Evolutionary conservation across 1,140 invertebrate genomes (phyloP).

Genomic region (Arion vulgaris): DNA sequence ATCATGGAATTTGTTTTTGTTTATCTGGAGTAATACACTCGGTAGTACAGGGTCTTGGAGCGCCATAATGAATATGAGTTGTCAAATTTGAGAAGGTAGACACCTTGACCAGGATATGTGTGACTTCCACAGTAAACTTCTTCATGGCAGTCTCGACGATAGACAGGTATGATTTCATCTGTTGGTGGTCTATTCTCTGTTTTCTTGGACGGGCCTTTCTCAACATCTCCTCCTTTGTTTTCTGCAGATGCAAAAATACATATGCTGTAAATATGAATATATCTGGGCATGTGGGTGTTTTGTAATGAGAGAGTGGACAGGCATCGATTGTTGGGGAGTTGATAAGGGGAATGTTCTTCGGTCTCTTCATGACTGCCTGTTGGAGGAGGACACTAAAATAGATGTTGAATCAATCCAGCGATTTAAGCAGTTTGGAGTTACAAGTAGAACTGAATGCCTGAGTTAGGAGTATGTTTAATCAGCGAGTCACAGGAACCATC

Average conservation of each 20-base stretch:
- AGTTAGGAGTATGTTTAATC: no score
- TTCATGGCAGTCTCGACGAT: conserved; percentile 94
- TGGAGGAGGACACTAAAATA: no score
- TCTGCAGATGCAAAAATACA: conserved; percentile 36
- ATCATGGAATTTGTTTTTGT: neutral
- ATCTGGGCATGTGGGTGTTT: no score
- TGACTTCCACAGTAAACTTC: conserved; percentile 98
- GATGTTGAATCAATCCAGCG: no score
- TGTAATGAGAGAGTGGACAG: no score
- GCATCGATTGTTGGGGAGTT: no score
- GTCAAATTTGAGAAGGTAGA: conserved; percentile 99
- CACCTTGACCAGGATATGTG: conserved; percentile 92
- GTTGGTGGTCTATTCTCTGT: conserved; percentile 76
- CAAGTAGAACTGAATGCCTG: no score
- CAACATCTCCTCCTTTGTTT: conserved; percentile 63
- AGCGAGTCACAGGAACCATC: no score
- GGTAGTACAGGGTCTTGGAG: conserved; percentile 98
- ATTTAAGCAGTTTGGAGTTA: no score
- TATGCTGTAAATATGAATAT: no score
- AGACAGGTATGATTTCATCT: conserved; percentile 91
- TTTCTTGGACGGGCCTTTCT: conserved; percentile 57
- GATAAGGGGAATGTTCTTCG: no score
- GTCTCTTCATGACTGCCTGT: no score
- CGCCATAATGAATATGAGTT: conserved; percentile 99
- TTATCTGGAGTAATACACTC: conserved; percentile 92